Conservation (phyloP, 1,140 invertebrate species). For the Cydia splendana region DNA sequence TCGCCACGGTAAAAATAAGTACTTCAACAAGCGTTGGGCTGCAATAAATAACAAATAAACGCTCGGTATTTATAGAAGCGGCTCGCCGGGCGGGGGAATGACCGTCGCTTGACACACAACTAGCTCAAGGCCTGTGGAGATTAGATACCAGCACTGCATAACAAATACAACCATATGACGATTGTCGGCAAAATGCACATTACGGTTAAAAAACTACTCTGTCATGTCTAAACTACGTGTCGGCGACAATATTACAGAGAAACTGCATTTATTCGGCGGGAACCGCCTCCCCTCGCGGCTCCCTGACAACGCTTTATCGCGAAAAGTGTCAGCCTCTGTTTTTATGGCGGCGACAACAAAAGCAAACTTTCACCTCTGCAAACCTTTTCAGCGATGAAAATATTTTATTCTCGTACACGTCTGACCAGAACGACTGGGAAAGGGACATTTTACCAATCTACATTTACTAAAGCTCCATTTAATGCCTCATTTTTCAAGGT, state of each 20-base stretch:
- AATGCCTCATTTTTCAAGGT: neutral
- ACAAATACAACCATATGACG: constrained; percentile 62
- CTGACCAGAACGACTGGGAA: neutral
- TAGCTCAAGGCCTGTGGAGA: constrained; percentile 74
- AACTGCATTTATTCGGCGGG: constrained; percentile 50
- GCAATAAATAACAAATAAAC: constrained; percentile 76
- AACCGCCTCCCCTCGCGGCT: constrained; percentile 38
- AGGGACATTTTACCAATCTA: constrained; percentile 1
- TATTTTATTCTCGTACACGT: constrained; percentile 49
- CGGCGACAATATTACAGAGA: constrained; percentile 62
- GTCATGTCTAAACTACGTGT: constrained; percentile 36
- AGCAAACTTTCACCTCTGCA: constrained; percentile 62
- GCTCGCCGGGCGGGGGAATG: constrained; percentile 66
- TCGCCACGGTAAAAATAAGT: constrained; percentile 58
- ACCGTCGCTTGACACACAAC: constrained; percentile 77
- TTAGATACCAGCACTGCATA: constrained; percentile 73
- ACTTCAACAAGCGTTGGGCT: constrained; percentile 53
- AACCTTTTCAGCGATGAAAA: constrained; percentile 57
- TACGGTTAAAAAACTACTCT: neutral
- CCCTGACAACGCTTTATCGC: constrained; percentile 66
- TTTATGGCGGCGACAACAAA: constrained; percentile 62
- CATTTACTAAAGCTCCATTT: neutral
- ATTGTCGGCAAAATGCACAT: constrained; percentile 37
- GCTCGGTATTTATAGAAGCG: constrained; percentile 71
- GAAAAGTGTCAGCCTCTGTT: constrained; percentile 63